phyloP scores from a whole-genome alignment of 1,140 invertebrate genomes.

The Steinernema khuongi region DNA sequence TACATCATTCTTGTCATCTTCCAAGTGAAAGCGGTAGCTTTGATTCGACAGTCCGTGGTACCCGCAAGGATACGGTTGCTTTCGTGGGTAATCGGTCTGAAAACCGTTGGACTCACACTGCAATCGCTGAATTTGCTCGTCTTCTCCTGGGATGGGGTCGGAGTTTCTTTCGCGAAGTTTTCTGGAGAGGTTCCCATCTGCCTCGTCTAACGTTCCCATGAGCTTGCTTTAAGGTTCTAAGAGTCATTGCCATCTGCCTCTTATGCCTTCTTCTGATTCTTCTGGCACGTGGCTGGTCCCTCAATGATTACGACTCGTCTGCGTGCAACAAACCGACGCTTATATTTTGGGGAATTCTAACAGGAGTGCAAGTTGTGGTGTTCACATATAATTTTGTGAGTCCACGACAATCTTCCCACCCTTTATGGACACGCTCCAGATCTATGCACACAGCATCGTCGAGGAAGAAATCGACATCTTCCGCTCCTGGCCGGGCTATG shows the following conservation, averaged over 20 bases:
- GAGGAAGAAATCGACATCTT: conserved; percentile 43
- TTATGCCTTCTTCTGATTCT: conserved; percentile 78
- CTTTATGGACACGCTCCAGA: conserved; percentile 33
- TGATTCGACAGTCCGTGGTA: conserved; percentile 71
- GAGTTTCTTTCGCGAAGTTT: conserved; percentile 72
- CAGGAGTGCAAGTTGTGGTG: conserved; percentile 81
- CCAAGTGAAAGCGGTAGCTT: conserved; percentile 79
- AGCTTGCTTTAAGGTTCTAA: conserved; percentile 24
- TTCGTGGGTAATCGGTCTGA: conserved; percentile 75
- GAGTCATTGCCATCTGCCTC: conserved; percentile 26
- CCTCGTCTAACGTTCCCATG: not conserved
- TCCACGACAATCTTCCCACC: conserved; percentile 21
- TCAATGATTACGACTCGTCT: conserved; percentile 77
- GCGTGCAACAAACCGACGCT: conserved; percentile 67
- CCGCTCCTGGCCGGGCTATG: conserved; percentile 25
- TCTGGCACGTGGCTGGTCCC: conserved; percentile 91
- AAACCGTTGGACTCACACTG: conserved; percentile 76
- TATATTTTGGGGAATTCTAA: conserved; percentile 82
- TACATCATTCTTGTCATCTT: conserved; percentile 79
- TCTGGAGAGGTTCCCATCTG: conserved; percentile 68
- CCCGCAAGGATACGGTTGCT: conserved; percentile 69
- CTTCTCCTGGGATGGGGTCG: conserved; percentile 81
- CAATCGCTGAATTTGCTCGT: conserved; percentile 81
- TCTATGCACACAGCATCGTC: conserved; percentile 37
- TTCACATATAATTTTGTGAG: conserved; percentile 92